Base-by-base conservation (phyloP, 2,888 invertebrate species). In the Rhaphigaster nebulosa region DNA sequence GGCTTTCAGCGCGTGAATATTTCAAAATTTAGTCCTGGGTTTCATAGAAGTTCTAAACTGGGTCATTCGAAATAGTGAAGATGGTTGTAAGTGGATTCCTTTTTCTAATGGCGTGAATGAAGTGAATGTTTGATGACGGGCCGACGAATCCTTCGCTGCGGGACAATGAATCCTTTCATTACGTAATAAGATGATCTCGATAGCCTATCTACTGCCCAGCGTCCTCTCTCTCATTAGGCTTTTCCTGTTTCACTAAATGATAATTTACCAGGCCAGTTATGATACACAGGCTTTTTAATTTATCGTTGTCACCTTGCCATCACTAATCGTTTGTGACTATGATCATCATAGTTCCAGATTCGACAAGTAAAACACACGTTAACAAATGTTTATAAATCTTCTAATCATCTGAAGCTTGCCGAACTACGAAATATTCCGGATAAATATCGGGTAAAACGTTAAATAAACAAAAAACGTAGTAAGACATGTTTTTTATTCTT, bases 151-250 rank as follows among this genome's bases (percentile, higher is more conserved):
- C 23, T 84, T 50, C 26, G 45, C 41, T 45, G 84, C 2, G 13
- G 45, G 45, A 84, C 45, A 84, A 84, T 84, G 84, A 84, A 45
- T 84, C 84, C 45, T 84, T 41, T 50, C 84, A 50, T 84, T 84
- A 45, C n/a, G 45, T 84, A 50, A 84, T 84, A 45, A 50, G 45
- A 50, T 84, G 26, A 84, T 84, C 41, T 23, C n/a, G 84, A 84
- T 84, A 84, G 45, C n/a, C 45, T 84, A 84, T 84, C 84, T 84
- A 41, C 26, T 84, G 84, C n/a, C 41, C 45, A 84, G 45, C 45
- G 84, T 26, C 45, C 84, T n/a, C 45, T 41, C 84, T 15, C 45
- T 84, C 84, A 84, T 84, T 84, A 84, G 84, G 3, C n/a, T 45
- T 84, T 84, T 84, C 84, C 84, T 41, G 84, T 84, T 84, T 45